Base-by-base conservation (phyloP, 2,113 vertebrate species). In the Phylloscopus trochiloides region DNA sequence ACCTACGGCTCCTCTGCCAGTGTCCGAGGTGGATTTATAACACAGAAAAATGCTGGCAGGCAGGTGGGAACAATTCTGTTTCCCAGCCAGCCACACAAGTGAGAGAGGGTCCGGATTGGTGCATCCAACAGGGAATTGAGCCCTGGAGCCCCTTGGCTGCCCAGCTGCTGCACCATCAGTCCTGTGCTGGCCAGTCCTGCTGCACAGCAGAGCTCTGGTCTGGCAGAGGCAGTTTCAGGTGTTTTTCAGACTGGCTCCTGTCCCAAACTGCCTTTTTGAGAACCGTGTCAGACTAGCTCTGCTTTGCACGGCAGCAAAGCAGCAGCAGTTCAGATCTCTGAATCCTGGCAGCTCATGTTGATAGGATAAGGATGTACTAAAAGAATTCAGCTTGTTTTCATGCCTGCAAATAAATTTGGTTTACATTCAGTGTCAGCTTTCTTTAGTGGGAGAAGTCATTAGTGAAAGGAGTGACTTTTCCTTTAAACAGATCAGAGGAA, bases 301-400 rank as follows among this genome's bases (percentile, higher is more conserved):
- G 28, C 24, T 72, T 71, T 92, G 51, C 51, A 36, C 0, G 0
- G 32, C 31, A 36, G 9, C 2, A 0, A 13, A 40, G 40, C 40
- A 40, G 40, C 40, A 40, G 40, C 40, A 40, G 40, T 61, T 88
- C 70, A 57, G 15, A 34, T 54, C 22, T 81, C 71, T 82, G 70
- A 80, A 83, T 57, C 34, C n/a, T 58, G 71, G 32, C 40, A 80
- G 22, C 38, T 68, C 32, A 12, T 22, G 11, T 21, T 79, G 25
- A 28, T 63, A 32, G 26, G 25, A 88, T 32, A 54, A 86, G 38
- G 54, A 58, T 73, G 45, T 68, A 22, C 50, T 50, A 43, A 14
- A 68, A 82, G 31, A 82, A 76, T 83, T 81, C 19, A 47, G 6
- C 15, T 75, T 38, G 59, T 65, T 73, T 63, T 38, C 16, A 54